Base-by-base conservation (phyloP, 2,797 vertebrate genomes). In the Oreonectes daqikongensis region DNA sequence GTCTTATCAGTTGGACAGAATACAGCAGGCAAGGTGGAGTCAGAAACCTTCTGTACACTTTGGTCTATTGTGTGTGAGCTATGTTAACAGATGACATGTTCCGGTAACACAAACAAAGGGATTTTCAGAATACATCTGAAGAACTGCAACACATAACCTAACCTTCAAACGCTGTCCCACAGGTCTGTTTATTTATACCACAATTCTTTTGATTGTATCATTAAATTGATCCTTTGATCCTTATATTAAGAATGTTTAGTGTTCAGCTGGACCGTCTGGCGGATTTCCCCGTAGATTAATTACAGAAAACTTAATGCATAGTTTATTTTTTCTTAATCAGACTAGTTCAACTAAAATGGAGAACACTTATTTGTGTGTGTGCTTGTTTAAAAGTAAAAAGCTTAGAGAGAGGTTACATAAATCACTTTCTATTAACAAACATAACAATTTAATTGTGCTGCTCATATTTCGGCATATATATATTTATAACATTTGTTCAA, bases 1-100 rank as follows among this genome's bases (percentile, higher is more conserved):
- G 57, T 64, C 59, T 64, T 77, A 77, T 64, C 75, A 77, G 68
- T 71, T 64, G 68, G 22, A 46, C 67, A 11, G 15, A 69, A 68
- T 69, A 22, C 14, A 61, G 75, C 8, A 0, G 18, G 9, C 42
- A 69, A 26, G 75, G 57, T 77, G 75, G 68, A 70, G 67, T 71
- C 18, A 5, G 48, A 64, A 48, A 77, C 67, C 67, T 71, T 77
- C 5, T 64, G 57, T 60, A 76, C n/a, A 57, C 48, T 73, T 63
- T 55, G 35, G 48, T 40, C 32, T 67, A n/a, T 75, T 67, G 26
- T 57, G 63, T 28, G 59, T 53, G 38, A n/a, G 65, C 42, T 26
- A 46, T 76, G 35, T 74, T 66, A 42, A 26, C 24, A 11, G 0
- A 1, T 57, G 48, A 74, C 48, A 14, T 32, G 28, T 68, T 69